Base-by-base conservation (phyloP, 2,888 invertebrate species). In the Heliconius erato region DNA sequence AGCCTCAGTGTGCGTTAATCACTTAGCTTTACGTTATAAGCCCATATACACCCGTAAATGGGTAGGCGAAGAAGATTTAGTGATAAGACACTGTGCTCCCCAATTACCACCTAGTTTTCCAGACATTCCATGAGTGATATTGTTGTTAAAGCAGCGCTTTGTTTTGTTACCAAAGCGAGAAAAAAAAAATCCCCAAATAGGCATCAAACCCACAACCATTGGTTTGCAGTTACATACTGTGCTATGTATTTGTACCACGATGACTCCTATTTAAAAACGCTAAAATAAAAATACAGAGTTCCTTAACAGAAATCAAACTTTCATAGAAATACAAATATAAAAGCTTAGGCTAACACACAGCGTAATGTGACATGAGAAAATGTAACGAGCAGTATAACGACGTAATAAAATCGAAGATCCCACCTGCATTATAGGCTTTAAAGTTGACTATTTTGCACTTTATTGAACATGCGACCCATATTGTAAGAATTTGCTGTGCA, bases 391-490 rank as follows among this genome's bases (percentile, higher is more conserved):
- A 67, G 26, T 78, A 67, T 67, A 78, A 78, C 67, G 78, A 67
- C 28, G 67, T 67, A 78, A 78, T 78, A 78, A 78, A 78, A 78
- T 78, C 67, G 78, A 78, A 67, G 65, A 78, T 78, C 78, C 67
- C 78, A 65, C 59, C 67, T 78, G 78, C 78, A 78, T 78, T 78
- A 78, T 78, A 78, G 78, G 78, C 78, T 78, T 78, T 78, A 67
- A 78, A 78, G 67, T 67, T 78, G 78, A 67, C 78, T 78, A 78
- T 78, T 78, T 78, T 78, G 67, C 78, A 67, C 65, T 78, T 78
- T 78, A 78, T 78, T 78, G 78, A 28, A 67, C 26, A 78, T 19
- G 28, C 28, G 78, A 67, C 78, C 44, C 28, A 44, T 67, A 67
- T 78, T 67, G 65, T 19, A 67, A 67, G 78, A 78, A 44, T 44